These are phyloP conservation scores for Apocrypta bakeri DNA, from an alignment of 1,140 invertebrate genomes.

Conservation along the genomic window DNA sequence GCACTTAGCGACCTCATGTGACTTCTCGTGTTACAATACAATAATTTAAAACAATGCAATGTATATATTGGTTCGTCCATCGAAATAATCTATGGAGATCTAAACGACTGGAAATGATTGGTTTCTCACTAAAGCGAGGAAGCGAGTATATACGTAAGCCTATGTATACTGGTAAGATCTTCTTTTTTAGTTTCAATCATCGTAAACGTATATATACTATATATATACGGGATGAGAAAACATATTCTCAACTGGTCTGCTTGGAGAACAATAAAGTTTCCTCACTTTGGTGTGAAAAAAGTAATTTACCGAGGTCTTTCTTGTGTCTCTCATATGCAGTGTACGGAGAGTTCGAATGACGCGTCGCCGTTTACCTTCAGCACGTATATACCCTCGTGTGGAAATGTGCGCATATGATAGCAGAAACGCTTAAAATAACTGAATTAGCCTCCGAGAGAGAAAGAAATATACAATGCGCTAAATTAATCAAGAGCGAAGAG, in stretches of 20 bases:
- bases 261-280: not conserved
- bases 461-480: not conserved
- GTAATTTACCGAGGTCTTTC: slow-evolving; percentile 14
- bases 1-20: not conserved
- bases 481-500: not conserved
- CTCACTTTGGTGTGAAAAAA: slow-evolving; percentile 21
- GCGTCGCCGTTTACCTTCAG: not conserved
- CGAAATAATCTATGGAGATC: not conserved
- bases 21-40: not conserved
- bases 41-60: not conserved
- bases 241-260: not conserved
- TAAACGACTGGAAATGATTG: slow-evolving; percentile 10
- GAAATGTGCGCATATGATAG: not conserved
- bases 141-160: not conserved
- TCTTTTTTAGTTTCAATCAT: slow-evolving; percentile 9
- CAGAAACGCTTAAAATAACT: not conserved
- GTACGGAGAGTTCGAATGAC: not conserved
- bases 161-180: not conserved
- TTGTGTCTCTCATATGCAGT: not conserved
- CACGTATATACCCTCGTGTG: not conserved
- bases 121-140: slow-evolving; percentile 18
- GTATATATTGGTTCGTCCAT: slow-evolving; percentile 10
- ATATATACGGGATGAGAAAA: not conserved
- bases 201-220: too few relatives aligned
- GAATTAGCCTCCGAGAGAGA: not conserved